Base-by-base conservation (phyloP, 2,113 vertebrate genomes). In the Myotis yumanensis region DNA sequence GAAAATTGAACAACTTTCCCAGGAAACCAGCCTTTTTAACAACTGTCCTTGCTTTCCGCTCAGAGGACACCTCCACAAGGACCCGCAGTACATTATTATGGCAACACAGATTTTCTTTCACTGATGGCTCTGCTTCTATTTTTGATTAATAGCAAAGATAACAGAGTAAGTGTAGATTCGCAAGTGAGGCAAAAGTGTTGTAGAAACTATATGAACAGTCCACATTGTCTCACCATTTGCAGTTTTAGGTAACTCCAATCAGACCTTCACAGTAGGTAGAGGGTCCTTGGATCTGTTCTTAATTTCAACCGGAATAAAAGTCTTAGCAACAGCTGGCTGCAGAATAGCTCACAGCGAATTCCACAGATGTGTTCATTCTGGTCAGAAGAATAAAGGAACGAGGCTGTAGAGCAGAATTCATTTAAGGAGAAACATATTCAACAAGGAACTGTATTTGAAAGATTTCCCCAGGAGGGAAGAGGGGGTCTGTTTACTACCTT, bases 221-320 rank as follows among this genome's bases (percentile, higher is more conserved):
- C 71, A 54, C 64, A 37, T 92, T 93, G 97, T 95, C 96, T 97
- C 97, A 94, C 92, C 96, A 83, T 95, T 81, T 96, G 96, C 97
- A 95, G 97, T 96, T 97, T 97, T 96, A 4, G 96, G 97, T 97
- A 96, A 97, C 93, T 95, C 93, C 89, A 97, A 97, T 98, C 98
- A 97, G 90, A 71, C 97, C 96, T 97, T 97, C 97, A 96, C 97
- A 98, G 98, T 97, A 98, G 98, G 98, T 97, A 98, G 96, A 94
- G 83, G 96, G 96, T 95, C 97, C 97, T 97, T 96, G 94, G 96
- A 97, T 96, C 98, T 98, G 98, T 97, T 98, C 97, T 96, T 98
- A 96, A 98, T 98, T 98, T 98, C 97, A 97, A 35, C 7, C 90
- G 90, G 95, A 97, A 97, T 96, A 79, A 95, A 97, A 98, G 97